Evolutionary conservation across 2,113 vertebrate species (phyloP), one percentile per base, ranked within the genome.

Genomic region (Chamaetylas fuelleborni): DNA sequence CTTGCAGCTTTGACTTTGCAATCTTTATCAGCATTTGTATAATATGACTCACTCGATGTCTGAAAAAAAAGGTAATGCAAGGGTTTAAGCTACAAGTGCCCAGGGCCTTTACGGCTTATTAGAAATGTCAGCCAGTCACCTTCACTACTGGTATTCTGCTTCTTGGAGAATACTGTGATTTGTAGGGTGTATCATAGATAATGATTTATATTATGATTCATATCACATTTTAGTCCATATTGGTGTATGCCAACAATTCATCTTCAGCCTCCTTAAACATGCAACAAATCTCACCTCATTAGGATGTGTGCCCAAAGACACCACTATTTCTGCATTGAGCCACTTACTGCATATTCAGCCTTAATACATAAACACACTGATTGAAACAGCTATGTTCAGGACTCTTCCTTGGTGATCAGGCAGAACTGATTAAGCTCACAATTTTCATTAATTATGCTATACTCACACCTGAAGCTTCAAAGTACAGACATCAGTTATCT

Each of bases 171-270:
- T 8, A 13, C 11, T 47, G 24, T 38, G 40, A 82, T 62, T 67
- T 50, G 42, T 31, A n/a, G 0, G 40, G 14, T 11, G 5, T 33
- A 48, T 34, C 24, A 60, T 6, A 53, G 5, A 28, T 19, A 48
- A 53, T 11, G 28, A 61, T 14, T 54, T 1, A 31, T 5, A 7
- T 9, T 20, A 47, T 5, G 2, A 67, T 19, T 22, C 24, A 0
- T 22, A 31, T 25, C 8, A 5, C 48, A 38, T 54, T 79, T 76
- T 40, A 58, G 0, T 36, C 40, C 11, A 12, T 31, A 40, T 3
- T 43, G 15, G 4, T 38, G 2, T 38, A 64, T 29, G 24, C 14
- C 36, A 53, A 3, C 31, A 29, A 80, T 50, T 71, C 13, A 58
- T 43, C 23, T 53, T 53, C 56, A 84, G 47, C 17, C 17, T 81